Base-by-base conservation (phyloP, 2,888 invertebrate genomes). In the Stenoptilia bipunctidactyla region DNA sequence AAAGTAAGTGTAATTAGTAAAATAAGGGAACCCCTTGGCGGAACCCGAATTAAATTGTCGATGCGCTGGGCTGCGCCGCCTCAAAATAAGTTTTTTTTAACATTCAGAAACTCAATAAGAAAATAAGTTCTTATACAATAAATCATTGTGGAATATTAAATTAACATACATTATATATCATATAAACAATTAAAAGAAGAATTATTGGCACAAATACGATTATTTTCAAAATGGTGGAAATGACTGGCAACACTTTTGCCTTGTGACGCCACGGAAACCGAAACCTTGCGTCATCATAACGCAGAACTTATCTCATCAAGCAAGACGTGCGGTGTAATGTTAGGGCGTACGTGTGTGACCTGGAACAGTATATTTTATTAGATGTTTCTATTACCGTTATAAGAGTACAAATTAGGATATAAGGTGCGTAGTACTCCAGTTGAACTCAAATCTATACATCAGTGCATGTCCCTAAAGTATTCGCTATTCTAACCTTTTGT, bases 301-400 rank as follows among this genome's bases (percentile, higher is more conserved):
- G 59, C 60, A 53, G 58, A 66, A 67, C 70, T 60, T 69, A 60
- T 63, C 75, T 75, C 75, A 74, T 74, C 74, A 51, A 69, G 72
- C 69, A 65, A 76, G 71, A 71, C 74, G 71, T 73, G 72, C 61
- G 4, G 20, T 5, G 20, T 20, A 5, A 20, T 20, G 20, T 20
- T 20, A 20, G 20, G 20, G 20, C 20, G 8, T 5, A 8, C 20
- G 8, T n/a, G 20, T 20, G 20, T 20, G 20, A 20, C 8, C 20
- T 20, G 20, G 3, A 20, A 20, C 69, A 63, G 56, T 52, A 56
- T 59, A 64, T 61, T 58, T 60, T 57, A 54, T 67, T 66, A 69
- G 79, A 82, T 80, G 79, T 77, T 80, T 83, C 74, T 73, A 71
- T 67, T 66, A 72, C 67, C 58, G 72, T 59, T 74, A 72, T 70